These are phyloP conservation scores for Catocala sponsa DNA, from an alignment of 2,888 invertebrate genomes.

Conservation along the genomic window DNA sequence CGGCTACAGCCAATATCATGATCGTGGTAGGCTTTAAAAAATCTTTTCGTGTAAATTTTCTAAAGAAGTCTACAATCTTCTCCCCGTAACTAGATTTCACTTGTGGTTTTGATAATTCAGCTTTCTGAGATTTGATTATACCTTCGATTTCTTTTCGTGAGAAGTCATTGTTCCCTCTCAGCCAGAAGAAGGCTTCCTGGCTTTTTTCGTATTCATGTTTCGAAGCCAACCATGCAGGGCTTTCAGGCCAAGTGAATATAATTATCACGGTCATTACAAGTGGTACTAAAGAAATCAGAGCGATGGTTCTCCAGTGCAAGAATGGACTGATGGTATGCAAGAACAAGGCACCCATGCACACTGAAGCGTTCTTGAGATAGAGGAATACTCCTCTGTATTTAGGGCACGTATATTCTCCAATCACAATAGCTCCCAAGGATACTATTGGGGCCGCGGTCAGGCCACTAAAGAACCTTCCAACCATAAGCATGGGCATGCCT, in stretches of 20 bases:
- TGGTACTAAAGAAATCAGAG: constrained; percentile 42
- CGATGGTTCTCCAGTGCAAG: constrained; percentile 44
- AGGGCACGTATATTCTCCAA: constrained; percentile 68
- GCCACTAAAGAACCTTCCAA: constrained; percentile 65
- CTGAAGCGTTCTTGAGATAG: constrained; percentile 57
- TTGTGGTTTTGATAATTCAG: too few relatives aligned
- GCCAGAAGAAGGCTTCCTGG: constrained; percentile 50
- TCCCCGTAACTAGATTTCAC: too few relatives aligned
- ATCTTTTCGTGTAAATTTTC: too few relatives aligned
- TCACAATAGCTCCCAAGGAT: constrained; percentile 62
- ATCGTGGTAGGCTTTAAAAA: too few relatives aligned
- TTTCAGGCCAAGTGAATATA: constrained; percentile 83
- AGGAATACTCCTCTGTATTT: constrained; percentile 63
- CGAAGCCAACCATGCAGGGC: constrained; percentile 88
- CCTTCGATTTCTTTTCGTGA: too few relatives aligned
- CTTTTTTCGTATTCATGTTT: constrained; percentile 77
- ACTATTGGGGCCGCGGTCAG: constrained; percentile 79
- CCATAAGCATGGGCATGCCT: constrained; percentile 62
- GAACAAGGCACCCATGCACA: constrained; percentile 52
- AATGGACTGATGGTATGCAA: constrained; percentile 55
- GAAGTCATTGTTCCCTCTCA: too few relatives aligned
- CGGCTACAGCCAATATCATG: too few relatives aligned
- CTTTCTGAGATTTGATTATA: too few relatives aligned
- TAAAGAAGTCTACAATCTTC: too few relatives aligned
- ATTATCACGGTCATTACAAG: constrained; percentile 73